A percentile compares a stretch with the other conserved stretches of the same genome.
Evolutionary conservation across 2,797 vertebrate species (phyloP).

Genomic region (Callimico goeldii): DNA sequence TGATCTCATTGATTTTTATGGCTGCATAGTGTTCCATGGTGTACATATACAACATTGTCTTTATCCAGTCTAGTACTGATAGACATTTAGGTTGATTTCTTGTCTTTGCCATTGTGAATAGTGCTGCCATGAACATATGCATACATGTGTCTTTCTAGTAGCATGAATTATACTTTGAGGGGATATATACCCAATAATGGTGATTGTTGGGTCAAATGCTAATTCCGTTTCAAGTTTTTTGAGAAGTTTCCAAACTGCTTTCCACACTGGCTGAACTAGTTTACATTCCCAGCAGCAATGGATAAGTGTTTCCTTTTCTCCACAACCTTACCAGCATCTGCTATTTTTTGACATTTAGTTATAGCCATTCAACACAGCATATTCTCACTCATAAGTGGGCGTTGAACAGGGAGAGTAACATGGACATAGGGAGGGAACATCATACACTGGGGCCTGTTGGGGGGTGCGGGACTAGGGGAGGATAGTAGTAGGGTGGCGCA

Average conservation of each 20-base stretch:
- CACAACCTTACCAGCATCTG: too few relatives aligned
- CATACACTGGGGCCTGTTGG: too few relatives aligned
- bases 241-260: too few relatives aligned
- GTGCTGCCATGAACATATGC: background rate
- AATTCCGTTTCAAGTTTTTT: background rate
- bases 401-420: too few relatives aligned
- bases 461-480: too few relatives aligned
- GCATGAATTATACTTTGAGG: background rate
- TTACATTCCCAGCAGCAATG: too few relatives aligned
- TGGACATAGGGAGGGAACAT: too few relatives aligned
- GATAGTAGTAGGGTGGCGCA: too few relatives aligned
- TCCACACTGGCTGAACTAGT: too few relatives aligned
- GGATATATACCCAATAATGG: background rate
- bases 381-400: too few relatives aligned
- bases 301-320: too few relatives aligned
- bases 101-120: background rate
- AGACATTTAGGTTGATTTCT: background rate
- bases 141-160: background rate
- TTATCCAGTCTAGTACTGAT: background rate
- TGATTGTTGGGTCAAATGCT: background rate
- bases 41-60: background rate
- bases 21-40: background rate
- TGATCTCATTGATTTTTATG: background rate
- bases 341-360: too few relatives aligned
- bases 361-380: background rate